Evolutionary conservation across 2,888 invertebrate genomes (phyloP).

Genomic region (Pollenia labialis): DNA sequence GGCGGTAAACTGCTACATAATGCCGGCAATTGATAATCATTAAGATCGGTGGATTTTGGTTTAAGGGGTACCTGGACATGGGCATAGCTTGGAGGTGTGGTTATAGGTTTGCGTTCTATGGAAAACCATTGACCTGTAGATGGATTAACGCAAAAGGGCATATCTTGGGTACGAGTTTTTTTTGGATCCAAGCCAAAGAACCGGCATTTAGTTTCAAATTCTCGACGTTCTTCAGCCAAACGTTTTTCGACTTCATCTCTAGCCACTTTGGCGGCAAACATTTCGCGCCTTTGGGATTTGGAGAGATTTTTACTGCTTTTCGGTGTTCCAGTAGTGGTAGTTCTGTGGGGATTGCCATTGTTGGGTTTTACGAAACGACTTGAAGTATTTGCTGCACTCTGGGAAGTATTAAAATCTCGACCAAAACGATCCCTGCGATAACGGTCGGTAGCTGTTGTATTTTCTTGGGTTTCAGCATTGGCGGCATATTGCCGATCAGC

Average conservation of each 20-base stretch:
- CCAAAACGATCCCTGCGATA: slow-evolving; percentile 76
- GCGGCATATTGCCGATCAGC: slow-evolving; percentile 87
- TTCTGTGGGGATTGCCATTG: slow-evolving; percentile 65
- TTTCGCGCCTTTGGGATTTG: slow-evolving; percentile 82
- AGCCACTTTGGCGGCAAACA: slow-evolving; percentile 83
- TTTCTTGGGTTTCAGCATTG: slow-evolving; percentile 69
- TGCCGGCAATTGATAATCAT: slow-evolving; percentile 84
- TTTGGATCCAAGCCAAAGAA: slow-evolving; percentile 82
- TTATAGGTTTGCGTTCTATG: slow-evolving; percentile 78
- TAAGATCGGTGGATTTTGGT: slow-evolving; percentile 78
- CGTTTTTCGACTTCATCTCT: slow-evolving; percentile 83
- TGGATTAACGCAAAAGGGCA: slow-evolving; percentile 83
- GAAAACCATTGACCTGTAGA: slow-evolving; percentile 83
- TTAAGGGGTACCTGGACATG: slow-evolving; percentile 78
- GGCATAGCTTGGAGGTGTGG: slow-evolving; percentile 81
- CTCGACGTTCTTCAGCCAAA: slow-evolving; percentile 80
- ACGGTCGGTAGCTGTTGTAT: slow-evolving; percentile 61
- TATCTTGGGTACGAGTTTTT: slow-evolving; percentile 78
- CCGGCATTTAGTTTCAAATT: slow-evolving; percentile 82
- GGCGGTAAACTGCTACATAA: slow-evolving; percentile 88
- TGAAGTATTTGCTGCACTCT: neutral
- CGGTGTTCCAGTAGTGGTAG: slow-evolving; percentile 56
- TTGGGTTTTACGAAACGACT: slow-evolving; percentile 69
- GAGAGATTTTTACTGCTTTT: slow-evolving; percentile 77
- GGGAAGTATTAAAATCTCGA: slow-evolving; percentile 53